Percentiles rank a stretch among this genome's conserved stretches.
Conservation (phyloP, 2,888 invertebrate genomes). For the Campoplex capitator region DNA sequence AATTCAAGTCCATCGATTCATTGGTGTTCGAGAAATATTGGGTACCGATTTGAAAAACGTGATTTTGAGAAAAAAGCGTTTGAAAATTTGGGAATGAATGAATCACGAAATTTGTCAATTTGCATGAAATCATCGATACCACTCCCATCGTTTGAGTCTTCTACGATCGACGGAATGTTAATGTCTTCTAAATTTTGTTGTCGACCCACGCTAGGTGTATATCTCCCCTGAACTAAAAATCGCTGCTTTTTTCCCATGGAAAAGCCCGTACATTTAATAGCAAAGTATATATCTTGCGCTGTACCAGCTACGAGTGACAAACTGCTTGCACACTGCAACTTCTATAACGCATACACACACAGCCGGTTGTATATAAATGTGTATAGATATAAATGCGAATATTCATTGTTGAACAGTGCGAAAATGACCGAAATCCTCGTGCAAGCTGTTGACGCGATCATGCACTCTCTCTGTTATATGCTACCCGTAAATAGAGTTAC, state of each 20-base stretch:
- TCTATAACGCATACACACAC: background rate
- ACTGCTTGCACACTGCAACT: constrained; percentile 22
- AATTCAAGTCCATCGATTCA: too few species aligned
- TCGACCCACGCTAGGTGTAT: too few species aligned
- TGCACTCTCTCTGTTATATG: background rate
- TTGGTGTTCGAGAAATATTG: too few species aligned
- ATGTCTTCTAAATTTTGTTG: too few species aligned
- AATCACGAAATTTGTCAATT: too few species aligned
- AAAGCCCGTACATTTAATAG: constrained; percentile 10
- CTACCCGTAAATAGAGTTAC: constrained; percentile 8
- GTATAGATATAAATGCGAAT: background rate
- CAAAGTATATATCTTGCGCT: background rate
- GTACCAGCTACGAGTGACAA: constrained; percentile 23
- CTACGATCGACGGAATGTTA: too few species aligned
- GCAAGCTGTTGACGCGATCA: constrained; percentile 51
- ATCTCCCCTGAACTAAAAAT: background rate
- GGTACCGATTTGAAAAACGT: too few species aligned
- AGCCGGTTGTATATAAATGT: background rate
- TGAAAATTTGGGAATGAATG: too few species aligned
- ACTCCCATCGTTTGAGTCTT: too few species aligned
- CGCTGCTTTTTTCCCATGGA: background rate
- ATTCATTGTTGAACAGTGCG: constrained; percentile 19
- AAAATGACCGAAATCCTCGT: constrained; percentile 35
- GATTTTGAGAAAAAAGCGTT: too few species aligned
- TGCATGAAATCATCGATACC: too few species aligned